Evolutionary conservation across 2,888 invertebrate genomes (phyloP).

Genomic region (Cynaeus angustus): DNA sequence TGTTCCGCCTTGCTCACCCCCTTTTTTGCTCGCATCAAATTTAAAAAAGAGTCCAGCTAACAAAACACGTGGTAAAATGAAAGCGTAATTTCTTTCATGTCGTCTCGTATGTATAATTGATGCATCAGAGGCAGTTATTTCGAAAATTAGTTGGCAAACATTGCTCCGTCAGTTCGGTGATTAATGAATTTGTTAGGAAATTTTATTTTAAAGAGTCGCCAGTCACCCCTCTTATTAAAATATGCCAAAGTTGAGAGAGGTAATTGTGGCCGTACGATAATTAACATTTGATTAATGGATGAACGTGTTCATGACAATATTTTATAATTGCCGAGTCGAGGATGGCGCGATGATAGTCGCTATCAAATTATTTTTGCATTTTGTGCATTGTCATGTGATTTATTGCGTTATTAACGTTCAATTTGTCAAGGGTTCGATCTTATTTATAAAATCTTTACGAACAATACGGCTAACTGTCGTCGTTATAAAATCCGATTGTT

Average conservation of each 20-base stretch:
- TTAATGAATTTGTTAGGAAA: slow-evolving; percentile 61
- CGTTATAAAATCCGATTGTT: too few species aligned
- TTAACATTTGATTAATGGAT: slow-evolving; percentile 61
- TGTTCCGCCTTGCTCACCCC: slow-evolving; percentile 50
- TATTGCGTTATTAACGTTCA: slow-evolving; percentile 49
- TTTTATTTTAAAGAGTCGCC: slow-evolving; percentile 63
- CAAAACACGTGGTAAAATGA: slow-evolving; percentile 36
- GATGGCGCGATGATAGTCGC: slow-evolving; percentile 43
- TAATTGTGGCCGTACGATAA: slow-evolving; percentile 55
- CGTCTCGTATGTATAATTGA: slow-evolving; percentile 39
- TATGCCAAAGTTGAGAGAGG: slow-evolving; percentile 56
- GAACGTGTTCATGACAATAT: slow-evolving; percentile 57
- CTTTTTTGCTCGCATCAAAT: slow-evolving; percentile 33
- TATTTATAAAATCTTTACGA: neutral
- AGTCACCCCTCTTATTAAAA: slow-evolving; percentile 61
- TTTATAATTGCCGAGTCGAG: slow-evolving; percentile 57
- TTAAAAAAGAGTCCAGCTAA: slow-evolving; percentile 27
- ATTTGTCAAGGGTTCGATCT: slow-evolving; percentile 44
- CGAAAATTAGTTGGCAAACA: slow-evolving; percentile 50
- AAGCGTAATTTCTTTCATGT: slow-evolving; percentile 42
- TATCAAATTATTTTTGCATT: slow-evolving; percentile 46
- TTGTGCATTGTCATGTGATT: slow-evolving; percentile 47
- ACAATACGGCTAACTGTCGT: neutral
- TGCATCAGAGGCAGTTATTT: slow-evolving; percentile 48
- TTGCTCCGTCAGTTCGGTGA: slow-evolving; percentile 54